phyloP scores from a whole-genome alignment of 2,113 vertebrate species.

The Lagopus leucura region DNA sequence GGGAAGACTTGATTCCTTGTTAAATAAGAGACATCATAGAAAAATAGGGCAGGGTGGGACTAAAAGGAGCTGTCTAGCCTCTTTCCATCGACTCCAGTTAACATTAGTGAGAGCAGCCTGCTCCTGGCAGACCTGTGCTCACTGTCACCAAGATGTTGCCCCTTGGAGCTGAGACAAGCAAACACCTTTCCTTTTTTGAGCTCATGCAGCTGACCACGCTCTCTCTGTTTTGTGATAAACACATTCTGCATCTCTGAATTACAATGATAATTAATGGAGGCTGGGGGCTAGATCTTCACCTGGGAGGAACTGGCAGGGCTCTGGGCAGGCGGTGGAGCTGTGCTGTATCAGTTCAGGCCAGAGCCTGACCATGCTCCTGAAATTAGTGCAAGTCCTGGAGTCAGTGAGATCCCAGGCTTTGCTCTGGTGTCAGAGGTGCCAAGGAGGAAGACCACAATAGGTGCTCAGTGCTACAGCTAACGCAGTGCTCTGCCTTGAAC shows the following conservation, averaged over 20 bases:
- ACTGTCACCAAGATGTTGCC: neutral
- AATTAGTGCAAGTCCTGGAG: neutral
- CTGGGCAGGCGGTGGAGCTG: neutral
- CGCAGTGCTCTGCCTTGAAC: neutral
- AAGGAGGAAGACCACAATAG: neutral
- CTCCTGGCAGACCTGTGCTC: neutral
- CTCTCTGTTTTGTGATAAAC: neutral
- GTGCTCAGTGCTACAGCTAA: neutral
- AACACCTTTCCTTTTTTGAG: conserved; percentile 3
- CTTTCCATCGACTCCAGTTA: neutral
- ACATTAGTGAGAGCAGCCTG: neutral
- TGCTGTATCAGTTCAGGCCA: neutral
- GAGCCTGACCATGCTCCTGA: neutral
- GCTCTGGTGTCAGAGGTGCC: fast-evolving
- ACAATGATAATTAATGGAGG: neutral
- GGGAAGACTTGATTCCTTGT: neutral
- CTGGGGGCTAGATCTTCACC: conserved; percentile 28
- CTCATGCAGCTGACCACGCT: neutral
- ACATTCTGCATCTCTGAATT: conserved; percentile 38
- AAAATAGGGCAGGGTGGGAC: conserved; percentile 23
- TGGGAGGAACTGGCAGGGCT: neutral
- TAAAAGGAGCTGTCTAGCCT: neutral
- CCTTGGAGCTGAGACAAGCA: neutral
- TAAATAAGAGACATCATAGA: conserved; percentile 4
- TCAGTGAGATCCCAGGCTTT: neutral